Base-by-base conservation (phyloP, 2,113 vertebrate genomes). In the Pao palembangensis region DNA sequence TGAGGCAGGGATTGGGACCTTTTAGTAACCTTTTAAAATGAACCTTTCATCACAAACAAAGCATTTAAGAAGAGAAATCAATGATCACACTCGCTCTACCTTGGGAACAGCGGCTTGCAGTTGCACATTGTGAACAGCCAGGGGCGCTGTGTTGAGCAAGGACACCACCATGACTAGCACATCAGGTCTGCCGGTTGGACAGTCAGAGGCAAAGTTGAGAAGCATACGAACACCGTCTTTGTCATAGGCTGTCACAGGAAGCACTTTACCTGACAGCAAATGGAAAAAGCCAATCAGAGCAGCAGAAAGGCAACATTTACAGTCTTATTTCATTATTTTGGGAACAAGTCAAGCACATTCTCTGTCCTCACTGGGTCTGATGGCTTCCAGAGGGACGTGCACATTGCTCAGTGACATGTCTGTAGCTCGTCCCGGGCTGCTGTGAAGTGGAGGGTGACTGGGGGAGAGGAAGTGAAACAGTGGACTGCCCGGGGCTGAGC, bases 91-190 rank as follows among this genome's bases (percentile, higher is more conserved):
- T n/a, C n/a, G n/a, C n/a, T n/a, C 71, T 72, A 99, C 97, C 94
- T 98, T 99, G 5, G 97, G 97, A 20, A 98, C 96, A 0, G 96
- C 96, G 0, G 94, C 95, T 83, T 98, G 97, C 61, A 98, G 90
- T 52, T 94, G 72, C 1, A 98, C 91, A 80, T 89, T 92, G 64
- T 78, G 90, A 51, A 99, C 83, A 0, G 93, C 90, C 16, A 95
- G 80, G 0, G 96, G 94, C 0, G 96, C 96, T 0, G 96, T 98
- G 31, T 96, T 99, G 20, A 98, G 88, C 93, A 94, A 94, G 1
- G 97, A 98, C 11, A 98, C 93, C 14, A 99, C 95, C 60, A 98
- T 93, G 0, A 99, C 95, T 8, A 98, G 85, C 51, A 98, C 93
- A 0, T 98, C 96, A 0, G 92, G 84, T 28, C 94, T 78, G 0